Evolutionary conservation across 2,888 invertebrate species (phyloP).

Genomic region (Laothoe populi): DNA sequence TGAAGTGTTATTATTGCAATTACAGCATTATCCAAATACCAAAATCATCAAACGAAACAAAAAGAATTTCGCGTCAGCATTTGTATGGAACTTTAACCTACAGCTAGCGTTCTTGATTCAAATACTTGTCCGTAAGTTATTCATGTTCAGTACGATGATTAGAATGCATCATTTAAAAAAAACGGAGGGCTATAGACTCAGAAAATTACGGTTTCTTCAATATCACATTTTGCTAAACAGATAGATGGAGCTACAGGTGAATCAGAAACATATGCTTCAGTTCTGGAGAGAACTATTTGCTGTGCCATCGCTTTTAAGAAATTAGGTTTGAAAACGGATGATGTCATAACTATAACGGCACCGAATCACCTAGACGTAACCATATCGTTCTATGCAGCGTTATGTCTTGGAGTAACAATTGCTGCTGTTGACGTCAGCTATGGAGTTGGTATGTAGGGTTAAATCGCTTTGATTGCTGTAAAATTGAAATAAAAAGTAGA

Average conservation of each 20-base stretch:
- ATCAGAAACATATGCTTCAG: conserved; percentile 39
- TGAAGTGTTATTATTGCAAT: neutral
- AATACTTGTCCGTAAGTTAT: too few relatives aligned
- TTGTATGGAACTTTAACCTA: too few relatives aligned
- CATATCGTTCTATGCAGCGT: conserved; percentile 67
- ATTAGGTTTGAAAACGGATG: conserved; percentile 59
- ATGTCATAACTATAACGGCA: conserved; percentile 68
- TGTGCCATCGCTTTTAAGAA: conserved; percentile 48
- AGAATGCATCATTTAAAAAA: too few relatives aligned
- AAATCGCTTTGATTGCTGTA: too few relatives aligned
- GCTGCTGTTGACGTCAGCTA: conserved; percentile 49
- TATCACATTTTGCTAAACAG: conserved; percentile 29
- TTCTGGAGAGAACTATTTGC: conserved; percentile 35
- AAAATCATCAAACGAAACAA: too few relatives aligned
- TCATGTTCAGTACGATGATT: too few relatives aligned
- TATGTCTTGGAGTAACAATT: conserved; percentile 60
- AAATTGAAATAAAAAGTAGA: neutral
- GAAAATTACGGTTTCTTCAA: neutral
- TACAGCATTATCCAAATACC: neutral
- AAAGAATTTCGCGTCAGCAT: too few relatives aligned
- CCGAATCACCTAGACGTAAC: conserved; percentile 63
- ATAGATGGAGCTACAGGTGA: conserved; percentile 44
- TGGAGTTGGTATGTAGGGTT: conserved; percentile 52
- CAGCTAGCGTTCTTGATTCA: too few relatives aligned
- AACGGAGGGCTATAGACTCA: too few relatives aligned